Evolutionary conservation across 53 echinoderm and acorn worm genomes (phyloP).

Genomic region (Echinometra lucunter): DNA sequence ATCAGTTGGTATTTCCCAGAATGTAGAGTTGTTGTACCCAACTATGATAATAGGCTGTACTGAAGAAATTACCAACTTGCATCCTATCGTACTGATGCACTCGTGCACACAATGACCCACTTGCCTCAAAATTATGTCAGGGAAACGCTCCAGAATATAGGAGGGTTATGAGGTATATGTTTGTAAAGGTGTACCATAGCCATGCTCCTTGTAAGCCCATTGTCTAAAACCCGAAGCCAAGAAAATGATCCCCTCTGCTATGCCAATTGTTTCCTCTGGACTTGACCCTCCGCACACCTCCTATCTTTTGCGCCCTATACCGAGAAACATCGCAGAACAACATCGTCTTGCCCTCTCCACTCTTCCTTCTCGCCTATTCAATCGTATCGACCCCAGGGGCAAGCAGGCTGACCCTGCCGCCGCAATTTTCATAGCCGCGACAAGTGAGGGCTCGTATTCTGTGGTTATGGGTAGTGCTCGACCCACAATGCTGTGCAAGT

Average conservation of each 20-base stretch:
- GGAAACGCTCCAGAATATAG: background rate
- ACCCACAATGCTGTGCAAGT: slow-evolving; percentile 51
- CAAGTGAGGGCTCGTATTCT: slow-evolving; percentile 38
- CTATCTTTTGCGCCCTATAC: background rate
- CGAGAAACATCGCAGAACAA: background rate
- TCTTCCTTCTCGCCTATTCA: slow-evolving; percentile 44
- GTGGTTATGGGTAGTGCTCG: slow-evolving; percentile 8
- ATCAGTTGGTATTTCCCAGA: background rate
- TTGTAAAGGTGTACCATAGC: background rate
- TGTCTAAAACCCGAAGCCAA: background rate
- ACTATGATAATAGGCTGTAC: background rate
- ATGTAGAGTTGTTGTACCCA: background rate
- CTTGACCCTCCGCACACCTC: background rate
- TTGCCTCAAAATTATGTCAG: background rate
- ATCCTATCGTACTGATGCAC: background rate
- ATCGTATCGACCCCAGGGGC: slow-evolving; percentile 62
- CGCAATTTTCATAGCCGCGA: slow-evolving; percentile 37
- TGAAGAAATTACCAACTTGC: background rate
- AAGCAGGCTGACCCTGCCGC: slow-evolving; percentile 50
- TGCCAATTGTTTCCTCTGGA: background rate
- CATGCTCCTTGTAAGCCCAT: background rate
- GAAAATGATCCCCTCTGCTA: background rate
- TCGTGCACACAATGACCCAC: background rate
- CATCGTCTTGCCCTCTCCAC: background rate
- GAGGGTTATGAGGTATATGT: background rate